Conservation (phyloP, 2,888 invertebrate genomes). For the Leptopterna dolabrata region DNA sequence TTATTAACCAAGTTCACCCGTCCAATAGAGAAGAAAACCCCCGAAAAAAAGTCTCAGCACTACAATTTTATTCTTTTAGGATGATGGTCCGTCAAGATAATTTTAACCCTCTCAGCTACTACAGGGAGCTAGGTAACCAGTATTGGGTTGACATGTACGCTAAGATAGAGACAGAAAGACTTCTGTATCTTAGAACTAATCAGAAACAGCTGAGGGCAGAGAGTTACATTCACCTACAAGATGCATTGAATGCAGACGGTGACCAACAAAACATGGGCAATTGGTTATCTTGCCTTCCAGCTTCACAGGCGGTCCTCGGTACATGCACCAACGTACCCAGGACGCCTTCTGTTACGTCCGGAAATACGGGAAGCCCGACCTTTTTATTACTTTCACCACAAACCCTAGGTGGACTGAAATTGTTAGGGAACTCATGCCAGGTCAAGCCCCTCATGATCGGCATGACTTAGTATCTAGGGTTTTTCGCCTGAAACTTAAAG, state of each 20-base stretch:
- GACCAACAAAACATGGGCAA: constrained; percentile 58
- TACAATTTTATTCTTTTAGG: not conserved
- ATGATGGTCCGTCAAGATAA: not conserved
- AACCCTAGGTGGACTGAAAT: constrained; percentile 64
- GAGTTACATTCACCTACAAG: not conserved
- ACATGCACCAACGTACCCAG: constrained; percentile 65
- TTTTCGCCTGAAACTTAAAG: no score
- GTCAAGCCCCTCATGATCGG: constrained; percentile 46
- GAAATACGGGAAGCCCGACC: constrained; percentile 62
- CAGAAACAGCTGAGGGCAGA: constrained; percentile 58
- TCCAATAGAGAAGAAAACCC: no score
- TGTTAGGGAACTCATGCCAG: constrained; percentile 55
- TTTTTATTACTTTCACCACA: constrained; percentile 64
- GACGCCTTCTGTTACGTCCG: constrained; percentile 65
- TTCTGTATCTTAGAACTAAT: constrained; percentile 64
- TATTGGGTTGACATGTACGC: constrained; percentile 65
- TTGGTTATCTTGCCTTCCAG: constrained; percentile 64
- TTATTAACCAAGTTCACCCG: no score
- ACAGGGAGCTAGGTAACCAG: not conserved
- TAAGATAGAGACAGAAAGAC: constrained; percentile 65
- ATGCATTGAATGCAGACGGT: not conserved
- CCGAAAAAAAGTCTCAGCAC: not conserved
- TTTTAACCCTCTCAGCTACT: not conserved
- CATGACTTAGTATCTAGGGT: not conserved
- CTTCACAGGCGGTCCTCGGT: constrained; percentile 63